Evolutionary conservation across 2,888 invertebrate species (phyloP).

Genomic region (Macrosoma leucophasiata): DNA sequence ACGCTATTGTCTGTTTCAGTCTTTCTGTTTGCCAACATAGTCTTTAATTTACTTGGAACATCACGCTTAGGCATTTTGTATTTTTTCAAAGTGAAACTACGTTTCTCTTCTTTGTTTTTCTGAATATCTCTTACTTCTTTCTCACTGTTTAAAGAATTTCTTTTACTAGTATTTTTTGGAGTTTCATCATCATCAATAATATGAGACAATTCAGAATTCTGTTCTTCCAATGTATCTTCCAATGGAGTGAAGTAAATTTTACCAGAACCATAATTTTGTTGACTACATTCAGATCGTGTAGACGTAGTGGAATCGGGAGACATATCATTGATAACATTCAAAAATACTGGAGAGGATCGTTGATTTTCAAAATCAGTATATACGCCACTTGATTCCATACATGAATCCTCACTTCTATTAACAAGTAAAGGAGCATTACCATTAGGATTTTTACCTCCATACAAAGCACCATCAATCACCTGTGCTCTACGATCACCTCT

Average conservation of each 20-base stretch:
- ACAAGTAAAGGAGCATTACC: slow-evolving; percentile 72
- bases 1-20: slow-evolving; percentile 68
- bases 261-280: slow-evolving; percentile 55
- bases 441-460: slow-evolving; percentile 81
- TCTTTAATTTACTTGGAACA: slow-evolving; percentile 85
- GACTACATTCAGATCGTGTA: slow-evolving; percentile 69
- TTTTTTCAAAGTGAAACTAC: slow-evolving; percentile 77
- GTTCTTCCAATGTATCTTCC: slow-evolving; percentile 42
- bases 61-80: slow-evolving; percentile 87
- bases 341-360: slow-evolving; percentile 63
- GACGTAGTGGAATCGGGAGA: slow-evolving; percentile 80
- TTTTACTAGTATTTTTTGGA: slow-evolving; percentile 58
- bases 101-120: slow-evolving; percentile 71
- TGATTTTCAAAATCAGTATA: slow-evolving; percentile 90
- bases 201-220: slow-evolving; percentile 38
- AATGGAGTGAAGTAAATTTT: slow-evolving; percentile 47
- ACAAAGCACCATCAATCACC: slow-evolving; percentile 93
- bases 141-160: slow-evolving; percentile 62
- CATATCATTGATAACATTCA: slow-evolving; percentile 79
- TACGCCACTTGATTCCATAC: slow-evolving; percentile 93
- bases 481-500: slow-evolving; percentile 85
- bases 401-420: slow-evolving; percentile 81
- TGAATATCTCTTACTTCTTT: slow-evolving; percentile 52
- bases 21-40: slow-evolving; percentile 78
- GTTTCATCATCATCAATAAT: slow-evolving; percentile 46